Base-by-base conservation (phyloP, 2,797 vertebrate species). In the Scyliorhinus canicula region DNA sequence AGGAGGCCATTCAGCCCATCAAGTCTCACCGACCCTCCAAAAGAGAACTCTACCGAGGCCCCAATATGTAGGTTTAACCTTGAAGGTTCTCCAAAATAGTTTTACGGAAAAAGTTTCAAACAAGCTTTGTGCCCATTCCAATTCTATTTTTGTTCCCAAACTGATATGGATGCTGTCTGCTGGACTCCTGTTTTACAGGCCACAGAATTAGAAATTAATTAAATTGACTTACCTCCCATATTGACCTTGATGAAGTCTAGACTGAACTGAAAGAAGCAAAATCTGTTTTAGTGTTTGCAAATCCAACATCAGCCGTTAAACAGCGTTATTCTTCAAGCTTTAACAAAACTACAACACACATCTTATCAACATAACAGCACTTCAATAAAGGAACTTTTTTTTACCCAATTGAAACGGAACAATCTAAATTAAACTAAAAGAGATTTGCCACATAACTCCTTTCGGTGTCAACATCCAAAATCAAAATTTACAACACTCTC, bases 171-270 rank as follows among this genome's bases (percentile, higher is more conserved):
- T 24, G 60, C 1, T 65, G 57, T 65, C 1, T 44, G 9, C 44
- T 65, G n/a, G 24, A 44, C 16, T 28, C 9, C 2, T 44, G 8
- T 65, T 44, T n/a, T 26, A 47, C 8, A 65, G 21, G 1, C 0
- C 2, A 95, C 35, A 94, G 77, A 94, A 88, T 4, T 95, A 96
- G 95, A 95, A 74, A 47, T 96, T 96, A 24, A 95, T 95, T 95
- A 24, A 63, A 91, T 44, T 5, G 55, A 91, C 97, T 95, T 98
- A 98, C 98, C 98, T 97, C 99, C 98, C 28, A 98, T 98, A 52
- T 97, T 98, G 96, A 99, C 98, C 97, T 98, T 98, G 96, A 99
- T 98, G 96, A 97, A 96, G 88, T 99, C 98, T 95, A 98, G 96
- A 96, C 98, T 98, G 97, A 99, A 99, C 99, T 99, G 96, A 96